Conservation (phyloP, 2,113 vertebrate genomes). For the Synodontis membranacea region DNA sequence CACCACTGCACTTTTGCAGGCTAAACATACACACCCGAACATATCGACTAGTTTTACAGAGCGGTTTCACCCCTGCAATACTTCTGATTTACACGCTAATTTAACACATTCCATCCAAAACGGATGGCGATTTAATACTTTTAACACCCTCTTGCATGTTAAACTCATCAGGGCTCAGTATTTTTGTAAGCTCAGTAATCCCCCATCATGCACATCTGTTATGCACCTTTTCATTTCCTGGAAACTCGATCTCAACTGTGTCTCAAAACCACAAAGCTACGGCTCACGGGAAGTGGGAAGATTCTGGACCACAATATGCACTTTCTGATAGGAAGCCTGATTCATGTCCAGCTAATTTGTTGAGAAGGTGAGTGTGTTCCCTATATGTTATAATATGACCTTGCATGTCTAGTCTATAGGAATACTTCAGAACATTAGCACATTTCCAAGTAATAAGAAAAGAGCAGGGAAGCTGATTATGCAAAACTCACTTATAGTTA, state of each 20-base stretch:
- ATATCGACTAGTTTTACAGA: background rate
- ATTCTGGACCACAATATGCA: constrained; percentile 11
- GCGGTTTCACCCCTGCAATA: background rate
- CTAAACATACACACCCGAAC: constrained; percentile 9
- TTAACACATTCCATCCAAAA: background rate
- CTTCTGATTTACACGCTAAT: background rate
- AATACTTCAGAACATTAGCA: background rate
- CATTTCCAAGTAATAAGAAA: constrained; percentile 14
- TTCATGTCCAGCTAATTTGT: constrained; percentile 25
- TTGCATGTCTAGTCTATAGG: background rate
- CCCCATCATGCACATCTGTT: constrained; percentile 47
- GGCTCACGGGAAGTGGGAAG: constrained; percentile 46
- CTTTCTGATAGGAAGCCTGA: constrained; percentile 3
- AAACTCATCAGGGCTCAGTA: constrained; percentile 44
- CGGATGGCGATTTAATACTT: constrained; percentile 25
- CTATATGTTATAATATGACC: background rate
- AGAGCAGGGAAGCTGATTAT: background rate
- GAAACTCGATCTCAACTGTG: constrained; percentile 41
- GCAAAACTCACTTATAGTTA: background rate
- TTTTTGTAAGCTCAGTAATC: constrained; percentile 36
- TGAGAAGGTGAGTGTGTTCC: background rate
- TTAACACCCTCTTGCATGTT: constrained; percentile 40
- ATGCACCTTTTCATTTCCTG: constrained; percentile 50
- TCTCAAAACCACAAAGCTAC: constrained; percentile 34
- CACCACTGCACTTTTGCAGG: background rate